Base-by-base conservation (phyloP, 2,797 vertebrate species). In the Leucoraja ocellata region DNA sequence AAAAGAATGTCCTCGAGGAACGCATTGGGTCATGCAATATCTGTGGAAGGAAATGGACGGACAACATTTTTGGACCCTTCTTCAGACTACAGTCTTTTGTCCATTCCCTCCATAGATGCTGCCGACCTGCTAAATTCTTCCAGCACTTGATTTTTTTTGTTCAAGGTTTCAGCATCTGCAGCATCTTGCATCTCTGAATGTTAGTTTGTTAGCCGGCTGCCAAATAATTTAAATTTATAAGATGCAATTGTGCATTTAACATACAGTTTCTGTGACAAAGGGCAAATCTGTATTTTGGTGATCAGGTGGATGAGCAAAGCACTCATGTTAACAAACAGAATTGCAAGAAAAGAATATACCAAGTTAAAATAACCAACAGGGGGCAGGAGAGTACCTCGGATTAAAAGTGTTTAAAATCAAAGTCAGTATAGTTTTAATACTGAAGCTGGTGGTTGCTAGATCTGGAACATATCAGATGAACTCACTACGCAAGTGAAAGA, bases 341-440 rank as follows among this genome's bases (percentile, higher is more conserved):
- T 65, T 68, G 13, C 63, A 74, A 61, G 61, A 79, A 94, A 74
- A 61, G 61, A 79, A 94, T 65, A 93, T 83, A 88, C 36, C 95
- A 94, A 93, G 94, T 95, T 93, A 94, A 96, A 96, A 96, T 94
- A 96, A 97, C 98, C 99, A 98, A 98, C 98, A 99, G 98, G 98
- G 98, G 98, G 99, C 98, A 99, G 98, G 96, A 98, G 96, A 98
- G 98, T 97, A 98, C 98, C 97, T 97, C 97, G 97, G 98, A 98
- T 74, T 28, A 92, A 13, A 91, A n/a, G 21, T 54, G 84, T 1
- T 74, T 98, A 96, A 96, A 95, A 95, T 95, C 93, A 95, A 86
- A 93, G 39, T 93, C 21, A 65, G 86, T 5, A 36, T 86, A 94
- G 61, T 90, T 94, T 94, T 5, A 14, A 76, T 93, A 84, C 46